Evolutionary conservation across 1,140 invertebrate species (phyloP).

Genomic region (Drosophila jambulina): DNA sequence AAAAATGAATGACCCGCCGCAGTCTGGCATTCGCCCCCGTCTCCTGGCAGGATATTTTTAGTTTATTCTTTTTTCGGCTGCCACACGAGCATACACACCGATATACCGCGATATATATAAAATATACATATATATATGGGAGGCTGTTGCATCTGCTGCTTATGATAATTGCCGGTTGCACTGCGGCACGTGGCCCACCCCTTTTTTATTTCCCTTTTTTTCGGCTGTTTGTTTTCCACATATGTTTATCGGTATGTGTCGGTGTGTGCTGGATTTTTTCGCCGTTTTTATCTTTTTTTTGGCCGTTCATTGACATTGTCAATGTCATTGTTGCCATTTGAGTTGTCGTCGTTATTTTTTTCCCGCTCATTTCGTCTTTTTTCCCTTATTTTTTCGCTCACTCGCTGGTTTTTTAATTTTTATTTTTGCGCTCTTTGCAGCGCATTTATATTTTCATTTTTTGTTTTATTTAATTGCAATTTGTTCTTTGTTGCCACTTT

Average conservation of each 20-base stretch:
- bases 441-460: conserved; percentile 55
- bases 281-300: conserved; percentile 37
- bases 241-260: conserved; percentile 15
- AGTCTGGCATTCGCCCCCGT: conserved; percentile 45
- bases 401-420: conserved; percentile 45
- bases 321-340: conserved; percentile 79
- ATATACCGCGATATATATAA: conserved; percentile 5
- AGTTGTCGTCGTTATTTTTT: conserved; percentile 61
- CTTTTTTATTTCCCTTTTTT: conserved; percentile 22
- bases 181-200: conserved; percentile 66
- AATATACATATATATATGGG: conserved; percentile 2
- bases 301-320: conserved; percentile 81
- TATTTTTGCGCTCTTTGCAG: conserved; percentile 40
- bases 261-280: conserved; percentile 30
- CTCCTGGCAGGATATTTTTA: conserved; percentile 62
- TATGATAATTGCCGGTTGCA: conserved; percentile 81
- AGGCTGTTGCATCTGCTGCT: conserved; percentile 76
- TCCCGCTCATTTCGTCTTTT: conserved; percentile 12
- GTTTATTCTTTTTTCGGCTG: conserved; percentile 75
- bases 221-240: conserved; percentile 46
- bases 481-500: conserved; percentile 75
- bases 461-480: conserved; percentile 79
- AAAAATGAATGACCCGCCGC: conserved; percentile 64
- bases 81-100: conserved; percentile 42
- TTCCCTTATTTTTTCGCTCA: conserved; percentile 8